These are phyloP conservation scores for Aricia agestis DNA, from an alignment of 1,140 invertebrate species.

Conservation along the genomic window DNA sequence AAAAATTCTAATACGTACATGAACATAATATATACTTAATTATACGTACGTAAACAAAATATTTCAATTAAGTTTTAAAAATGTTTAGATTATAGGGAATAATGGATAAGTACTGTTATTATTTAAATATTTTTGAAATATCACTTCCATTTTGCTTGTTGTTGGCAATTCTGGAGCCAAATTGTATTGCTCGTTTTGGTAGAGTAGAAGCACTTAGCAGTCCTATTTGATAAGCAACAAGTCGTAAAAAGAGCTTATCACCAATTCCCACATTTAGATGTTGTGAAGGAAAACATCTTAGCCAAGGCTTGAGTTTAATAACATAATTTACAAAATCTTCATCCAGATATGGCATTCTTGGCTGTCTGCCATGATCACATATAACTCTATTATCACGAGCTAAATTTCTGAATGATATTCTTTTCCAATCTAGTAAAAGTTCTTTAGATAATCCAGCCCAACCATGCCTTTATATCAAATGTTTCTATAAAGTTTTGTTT, in stretches of 20 bases:
- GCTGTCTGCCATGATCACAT: conserved; percentile 86
- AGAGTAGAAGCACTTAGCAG: conserved; percentile 80
- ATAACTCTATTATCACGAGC: conserved; percentile 95
- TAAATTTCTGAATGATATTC: conserved; percentile 94
- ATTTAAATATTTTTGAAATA: conserved; percentile 68
- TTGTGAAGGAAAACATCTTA: conserved; percentile 80
- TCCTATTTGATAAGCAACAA: conserved; percentile 85
- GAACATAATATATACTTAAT: too few species aligned
- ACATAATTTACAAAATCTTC: conserved; percentile 88
- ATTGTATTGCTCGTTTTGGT: conserved; percentile 96
- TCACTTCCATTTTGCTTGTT: conserved; percentile 92
- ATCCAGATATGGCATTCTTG: conserved; percentile 95
- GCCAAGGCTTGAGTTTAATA: conserved; percentile 78
- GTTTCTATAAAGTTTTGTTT: too few species aligned
- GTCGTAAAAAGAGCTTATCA: conserved; percentile 92
- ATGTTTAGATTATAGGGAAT: too few species aligned
- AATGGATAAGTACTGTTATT: conserved; percentile 24
- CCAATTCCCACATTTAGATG: conserved; percentile 85
- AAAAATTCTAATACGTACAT: too few species aligned
- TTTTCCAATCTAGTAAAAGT: conserved; percentile 85
- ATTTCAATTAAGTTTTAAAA: too few species aligned
- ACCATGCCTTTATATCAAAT: conserved; percentile 78
- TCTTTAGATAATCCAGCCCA: conserved; percentile 83
- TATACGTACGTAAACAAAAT: too few species aligned
- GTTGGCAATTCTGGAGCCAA: conserved; percentile 96